Evolutionary conservation across 2,797 vertebrate species (phyloP).

Genomic region (Alauda arvensis): DNA sequence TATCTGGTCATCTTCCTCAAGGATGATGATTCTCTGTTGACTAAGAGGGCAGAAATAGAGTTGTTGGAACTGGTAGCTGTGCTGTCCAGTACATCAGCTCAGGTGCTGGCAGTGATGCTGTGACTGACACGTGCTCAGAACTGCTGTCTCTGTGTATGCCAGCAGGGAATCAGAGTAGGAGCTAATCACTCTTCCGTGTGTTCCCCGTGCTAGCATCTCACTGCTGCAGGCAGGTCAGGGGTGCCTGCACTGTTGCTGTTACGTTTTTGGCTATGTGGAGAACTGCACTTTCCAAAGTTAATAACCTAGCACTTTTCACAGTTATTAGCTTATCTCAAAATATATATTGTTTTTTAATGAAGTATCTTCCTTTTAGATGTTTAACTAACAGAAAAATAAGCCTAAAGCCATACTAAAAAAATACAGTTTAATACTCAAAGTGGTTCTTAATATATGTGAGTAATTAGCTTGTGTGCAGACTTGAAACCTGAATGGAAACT

Average conservation of each 20-base stretch:
- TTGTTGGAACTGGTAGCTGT: not conserved
- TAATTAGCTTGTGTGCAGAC: not conserved
- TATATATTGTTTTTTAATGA: not conserved
- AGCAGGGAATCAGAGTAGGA: not conserved
- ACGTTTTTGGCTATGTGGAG: not conserved
- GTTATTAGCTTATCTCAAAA: constrained; percentile 12
- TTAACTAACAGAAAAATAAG: constrained; percentile 11
- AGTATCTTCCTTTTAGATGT: constrained; percentile 18
- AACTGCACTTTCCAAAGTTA: constrained; percentile 24
- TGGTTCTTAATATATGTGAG: not conserved
- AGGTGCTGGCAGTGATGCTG: not conserved
- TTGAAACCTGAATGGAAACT: not conserved
- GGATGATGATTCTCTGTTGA: constrained; percentile 5
- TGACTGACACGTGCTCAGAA: not conserved
- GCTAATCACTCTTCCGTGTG: not conserved
- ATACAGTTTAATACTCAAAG: not conserved
- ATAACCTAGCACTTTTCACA: not conserved
- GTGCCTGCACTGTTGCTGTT: not conserved
- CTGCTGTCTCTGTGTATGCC: not conserved
- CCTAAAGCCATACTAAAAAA: constrained; percentile 14
- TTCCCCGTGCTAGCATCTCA: not conserved
- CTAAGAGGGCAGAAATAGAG: not conserved
- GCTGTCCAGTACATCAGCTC: not conserved
- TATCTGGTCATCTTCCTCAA: constrained; percentile 53
- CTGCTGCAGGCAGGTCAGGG: not conserved